phyloP scores from a whole-genome alignment of 2,888 invertebrate species.

The Reticulitermes lucifugus region DNA sequence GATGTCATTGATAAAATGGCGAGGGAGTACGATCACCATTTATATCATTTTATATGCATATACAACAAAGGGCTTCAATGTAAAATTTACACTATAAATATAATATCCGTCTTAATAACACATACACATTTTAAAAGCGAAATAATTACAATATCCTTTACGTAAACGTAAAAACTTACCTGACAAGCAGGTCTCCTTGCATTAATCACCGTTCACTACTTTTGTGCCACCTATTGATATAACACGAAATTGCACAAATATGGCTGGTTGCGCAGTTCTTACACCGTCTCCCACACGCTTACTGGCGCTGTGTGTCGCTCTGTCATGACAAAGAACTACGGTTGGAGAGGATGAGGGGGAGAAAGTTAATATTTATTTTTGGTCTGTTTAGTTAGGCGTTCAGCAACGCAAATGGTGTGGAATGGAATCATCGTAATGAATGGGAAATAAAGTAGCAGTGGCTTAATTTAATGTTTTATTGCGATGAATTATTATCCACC shows the following conservation, averaged over 20 bases:
- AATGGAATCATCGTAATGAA: too few relatives aligned
- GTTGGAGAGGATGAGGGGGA: too few relatives aligned
- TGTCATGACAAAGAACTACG: too few relatives aligned
- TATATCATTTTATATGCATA: not conserved
- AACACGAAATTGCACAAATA: slow-evolving; percentile 10
- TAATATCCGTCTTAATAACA: not conserved
- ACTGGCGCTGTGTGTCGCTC: too few relatives aligned
- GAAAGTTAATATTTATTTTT: too few relatives aligned
- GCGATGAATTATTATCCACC: too few relatives aligned
- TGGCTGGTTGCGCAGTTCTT: not conserved
- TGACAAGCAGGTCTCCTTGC: slow-evolving; percentile 25
- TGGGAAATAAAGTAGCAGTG: too few relatives aligned
- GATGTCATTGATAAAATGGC: slow-evolving; percentile 52
- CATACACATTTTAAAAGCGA: not conserved
- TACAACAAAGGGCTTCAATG: not conserved
- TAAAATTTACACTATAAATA: not conserved
- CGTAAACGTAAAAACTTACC: slow-evolving; percentile 18
- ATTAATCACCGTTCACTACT: slow-evolving; percentile 12
- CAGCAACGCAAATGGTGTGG: too few relatives aligned
- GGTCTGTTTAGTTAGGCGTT: too few relatives aligned
- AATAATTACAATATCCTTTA: not conserved
- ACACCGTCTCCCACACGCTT: too few relatives aligned
- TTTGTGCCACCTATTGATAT: slow-evolving; percentile 34
- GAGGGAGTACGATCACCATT: not conserved
- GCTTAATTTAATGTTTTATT: too few relatives aligned